Base-by-base conservation (phyloP, 1,140 invertebrate species). In the Listronotus bonariensis region DNA sequence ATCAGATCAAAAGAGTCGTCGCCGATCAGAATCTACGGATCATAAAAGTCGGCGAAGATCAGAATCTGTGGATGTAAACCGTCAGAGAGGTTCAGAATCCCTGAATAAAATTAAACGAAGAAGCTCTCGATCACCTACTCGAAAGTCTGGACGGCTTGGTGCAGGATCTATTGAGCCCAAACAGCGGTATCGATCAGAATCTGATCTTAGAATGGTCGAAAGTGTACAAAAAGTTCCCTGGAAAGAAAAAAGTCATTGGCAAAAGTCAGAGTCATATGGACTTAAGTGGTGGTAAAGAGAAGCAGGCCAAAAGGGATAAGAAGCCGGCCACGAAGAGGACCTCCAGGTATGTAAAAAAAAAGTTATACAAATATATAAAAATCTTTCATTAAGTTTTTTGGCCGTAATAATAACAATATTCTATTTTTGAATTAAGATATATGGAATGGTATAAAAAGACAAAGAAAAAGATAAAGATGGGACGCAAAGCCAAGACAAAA, bases 371-470 rank as follows among this genome's bases (percentile, higher is more conserved):
- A n/a, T n/a, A n/a, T n/a, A n/a, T n/a, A n/a, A n/a, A n/a, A n/a
- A n/a, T n/a, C n/a, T n/a, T n/a, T n/a, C n/a, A n/a, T n/a, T n/a
- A n/a, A 26, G 1, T 26, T 26, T 26, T 26, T 26, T 26, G 20
- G 20, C 20, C 2, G 2, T 26, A 26, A 1, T 26, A 5, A 26
- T 26, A 26, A 26, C 20, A 26, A 1, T 26, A 26, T 5, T 26
- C 5, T 26, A 26, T 26, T 26, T 26, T 3, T 26, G 5, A 26
- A 5, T 68, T 68, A 6, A 71, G 77, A 41, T 88, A 88, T 68
- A 88, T 88, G 87, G 86, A 88, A 67, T 88, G 86, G 86, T 88
- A 87, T 74, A 84, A 81, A 42, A 79, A 65, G 74, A 81, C 75
- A 18, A 69, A 69, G 38, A 69, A 67, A 57, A 51, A 31, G 41